Percentiles rank a stretch among this genome's conserved stretches.
These are phyloP conservation scores for Arvicanthis niloticus DNA, from an alignment of 2,113 vertebrate genomes.

Conservation along the genomic window DNA sequence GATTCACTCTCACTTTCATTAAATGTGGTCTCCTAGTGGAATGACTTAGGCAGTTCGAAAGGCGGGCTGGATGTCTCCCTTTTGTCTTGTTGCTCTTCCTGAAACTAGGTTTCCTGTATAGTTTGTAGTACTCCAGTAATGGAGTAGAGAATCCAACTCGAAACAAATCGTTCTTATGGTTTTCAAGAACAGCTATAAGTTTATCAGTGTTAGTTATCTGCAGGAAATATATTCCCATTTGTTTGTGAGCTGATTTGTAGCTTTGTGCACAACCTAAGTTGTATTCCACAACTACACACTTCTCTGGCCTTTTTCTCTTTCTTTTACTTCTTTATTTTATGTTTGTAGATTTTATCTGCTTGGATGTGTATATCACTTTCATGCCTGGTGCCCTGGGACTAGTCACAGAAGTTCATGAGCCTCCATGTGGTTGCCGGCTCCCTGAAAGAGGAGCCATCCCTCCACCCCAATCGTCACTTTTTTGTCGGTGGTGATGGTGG, in stretches of 20 bases:
- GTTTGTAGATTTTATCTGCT: not conserved
- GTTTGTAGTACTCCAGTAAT: not conserved
- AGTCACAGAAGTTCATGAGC: not conserved
- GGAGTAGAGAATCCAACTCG: slow-evolving; percentile 23
- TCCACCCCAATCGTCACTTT: not conserved
- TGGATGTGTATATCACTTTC: not conserved
- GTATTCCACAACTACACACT: not conserved
- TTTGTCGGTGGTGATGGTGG: not conserved
- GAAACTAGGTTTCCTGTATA: slow-evolving; percentile 26
- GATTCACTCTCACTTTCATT: not conserved
- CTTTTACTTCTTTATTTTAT: not conserved
- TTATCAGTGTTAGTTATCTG: not conserved
- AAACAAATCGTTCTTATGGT: not conserved
- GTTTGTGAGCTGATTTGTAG: not conserved
- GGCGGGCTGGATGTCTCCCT: not conserved
- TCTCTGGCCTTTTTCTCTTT: not conserved
- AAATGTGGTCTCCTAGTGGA: slow-evolving; percentile 40
- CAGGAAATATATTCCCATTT: slow-evolving; percentile 21
- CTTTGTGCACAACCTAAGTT: slow-evolving; percentile 10
- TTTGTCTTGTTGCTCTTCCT: slow-evolving; percentile 24
- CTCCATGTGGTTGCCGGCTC: not conserved
- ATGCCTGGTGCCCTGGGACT: not conserved
- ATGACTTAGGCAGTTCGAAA: slow-evolving; percentile 4
- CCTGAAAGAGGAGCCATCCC: not conserved
- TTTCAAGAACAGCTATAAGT: not conserved